Conservation (phyloP, 1,140 invertebrate species). For the Heterodera schachtii region DNA sequence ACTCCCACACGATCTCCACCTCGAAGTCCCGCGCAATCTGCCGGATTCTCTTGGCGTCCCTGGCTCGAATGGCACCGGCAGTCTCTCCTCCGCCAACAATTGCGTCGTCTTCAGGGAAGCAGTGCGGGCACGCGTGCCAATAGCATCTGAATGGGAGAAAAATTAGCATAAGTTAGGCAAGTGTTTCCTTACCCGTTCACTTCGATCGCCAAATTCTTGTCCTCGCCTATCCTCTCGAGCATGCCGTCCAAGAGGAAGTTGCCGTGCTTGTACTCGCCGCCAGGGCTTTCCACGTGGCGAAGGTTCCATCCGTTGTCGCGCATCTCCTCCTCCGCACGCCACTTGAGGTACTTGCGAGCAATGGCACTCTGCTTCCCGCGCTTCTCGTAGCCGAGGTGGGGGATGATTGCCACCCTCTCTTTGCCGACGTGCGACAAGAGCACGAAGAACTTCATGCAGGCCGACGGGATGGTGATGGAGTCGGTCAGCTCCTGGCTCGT, state of each 20-base stretch:
- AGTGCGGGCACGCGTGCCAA: conserved; percentile 2
- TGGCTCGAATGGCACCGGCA: neutral
- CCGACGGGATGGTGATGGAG: neutral
- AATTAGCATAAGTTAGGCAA: too few relatives aligned
- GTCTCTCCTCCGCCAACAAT: neutral
- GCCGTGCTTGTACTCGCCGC: neutral
- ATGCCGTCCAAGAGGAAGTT: neutral
- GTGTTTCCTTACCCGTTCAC: neutral
- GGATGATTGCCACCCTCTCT: neutral
- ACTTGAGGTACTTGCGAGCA: neutral
- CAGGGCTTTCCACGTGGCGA: neutral
- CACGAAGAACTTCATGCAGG: neutral
- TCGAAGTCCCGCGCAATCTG: neutral
- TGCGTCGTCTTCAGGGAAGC: neutral
- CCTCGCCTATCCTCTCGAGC: neutral
- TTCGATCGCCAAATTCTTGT: neutral
- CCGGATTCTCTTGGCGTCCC: neutral
- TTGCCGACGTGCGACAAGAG: neutral
- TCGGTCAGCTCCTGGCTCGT: neutral
- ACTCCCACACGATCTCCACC: conserved; percentile 9
- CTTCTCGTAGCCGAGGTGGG: neutral
- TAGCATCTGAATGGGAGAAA: neutral
- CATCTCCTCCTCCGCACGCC: neutral
- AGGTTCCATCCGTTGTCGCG: neutral
- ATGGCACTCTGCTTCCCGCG: neutral